These are phyloP conservation scores for Nyctalus aviator DNA, from an alignment of 2,797 vertebrate species.

Conservation along the genomic window DNA sequence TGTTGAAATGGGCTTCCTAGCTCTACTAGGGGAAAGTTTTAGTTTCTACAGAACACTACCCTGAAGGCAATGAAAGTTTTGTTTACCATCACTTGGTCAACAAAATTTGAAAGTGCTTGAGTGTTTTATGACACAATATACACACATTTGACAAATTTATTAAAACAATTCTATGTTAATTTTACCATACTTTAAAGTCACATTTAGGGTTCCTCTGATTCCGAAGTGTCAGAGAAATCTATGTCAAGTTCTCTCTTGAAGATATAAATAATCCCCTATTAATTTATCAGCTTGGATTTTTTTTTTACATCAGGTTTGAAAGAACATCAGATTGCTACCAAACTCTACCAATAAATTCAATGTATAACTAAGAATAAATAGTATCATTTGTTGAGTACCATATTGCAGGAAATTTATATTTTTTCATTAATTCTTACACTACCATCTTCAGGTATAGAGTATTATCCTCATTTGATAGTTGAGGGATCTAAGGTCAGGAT, in stretches of 20 bases:
- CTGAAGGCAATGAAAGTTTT: neutral
- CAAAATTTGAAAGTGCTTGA: neutral
- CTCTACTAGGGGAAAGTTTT: neutral
- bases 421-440: neutral
- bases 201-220: neutral
- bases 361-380: neutral
- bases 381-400: neutral
- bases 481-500: constrained; percentile 26
- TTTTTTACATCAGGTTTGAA: neutral
- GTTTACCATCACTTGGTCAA: neutral
- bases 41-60: neutral
- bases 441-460: neutral
- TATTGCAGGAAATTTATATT: constrained; percentile 5
- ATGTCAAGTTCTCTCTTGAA: neutral
- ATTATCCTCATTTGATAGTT: neutral
- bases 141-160: neutral
- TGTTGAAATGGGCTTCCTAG: neutral
- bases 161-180: neutral
- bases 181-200: constrained; percentile 4
- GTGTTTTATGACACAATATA: neutral
- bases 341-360: constrained; percentile 7
- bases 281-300: neutral
- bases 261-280: neutral
- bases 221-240: neutral
- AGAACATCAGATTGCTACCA: constrained; percentile 18